phyloP scores from a whole-genome alignment of 2,113 vertebrate species.

The Lanius collurio region DNA sequence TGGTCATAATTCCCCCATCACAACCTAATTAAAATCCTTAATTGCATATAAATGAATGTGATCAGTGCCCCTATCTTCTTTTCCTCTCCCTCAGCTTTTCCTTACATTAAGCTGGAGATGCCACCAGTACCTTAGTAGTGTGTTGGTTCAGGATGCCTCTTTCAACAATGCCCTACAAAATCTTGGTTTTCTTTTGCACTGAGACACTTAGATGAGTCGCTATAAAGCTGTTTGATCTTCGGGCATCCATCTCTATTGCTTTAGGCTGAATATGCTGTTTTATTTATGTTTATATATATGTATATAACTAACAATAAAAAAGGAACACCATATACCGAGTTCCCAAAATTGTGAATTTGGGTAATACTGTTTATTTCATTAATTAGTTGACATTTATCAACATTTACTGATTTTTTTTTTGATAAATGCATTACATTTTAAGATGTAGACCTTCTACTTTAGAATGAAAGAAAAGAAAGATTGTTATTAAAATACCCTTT shows the following conservation, averaged over 20 bases:
- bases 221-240: background rate
- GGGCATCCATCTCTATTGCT: background rate
- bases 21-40: background rate
- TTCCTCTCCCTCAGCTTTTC: background rate
- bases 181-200: background rate
- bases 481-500: constrained; percentile 14
- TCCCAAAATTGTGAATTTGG: background rate
- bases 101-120: background rate
- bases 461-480: background rate
- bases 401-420: background rate
- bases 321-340: background rate
- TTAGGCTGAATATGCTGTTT: background rate
- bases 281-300: background rate
- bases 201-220: background rate
- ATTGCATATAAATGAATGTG: background rate
- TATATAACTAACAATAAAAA: background rate
- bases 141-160: background rate
- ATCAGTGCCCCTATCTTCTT: background rate
- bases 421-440: background rate
- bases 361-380: background rate
- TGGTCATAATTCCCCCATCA: background rate
- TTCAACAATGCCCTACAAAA: background rate
- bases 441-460: background rate
- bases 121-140: background rate
- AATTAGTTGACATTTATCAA: background rate